Base-by-base conservation (phyloP, 2,113 vertebrate genomes). In the Delphinus delphis region DNA sequence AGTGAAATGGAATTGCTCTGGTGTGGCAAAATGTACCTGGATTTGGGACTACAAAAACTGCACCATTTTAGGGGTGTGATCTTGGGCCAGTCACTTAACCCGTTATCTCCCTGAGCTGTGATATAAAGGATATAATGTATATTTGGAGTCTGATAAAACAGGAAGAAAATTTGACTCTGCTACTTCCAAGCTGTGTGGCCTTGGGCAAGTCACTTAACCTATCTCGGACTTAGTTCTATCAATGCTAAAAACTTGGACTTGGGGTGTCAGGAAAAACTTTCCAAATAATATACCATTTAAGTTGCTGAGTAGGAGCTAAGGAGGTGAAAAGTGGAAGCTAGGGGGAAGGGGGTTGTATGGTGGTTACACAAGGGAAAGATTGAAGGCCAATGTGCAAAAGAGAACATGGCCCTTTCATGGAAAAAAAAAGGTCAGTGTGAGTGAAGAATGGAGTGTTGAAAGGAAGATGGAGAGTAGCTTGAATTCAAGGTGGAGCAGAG, bases 171-270 rank as follows among this genome's bases (percentile, higher is more conserved):
- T 85, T 68, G 81, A 93, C 26, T 95, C 55, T 95, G 83, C 44
- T 33, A 26, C 28, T 93, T 82, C n/a, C 12, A 58, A 89, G 9
- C 21, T 92, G 55, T 84, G 86, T 53, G 65, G 31, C 41, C 62
- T 85, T 86, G 55, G 63, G 55, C 67, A 79, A 60, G 12, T 65
- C 68, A 65, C 31, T 88, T 80, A 84, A 23, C 28, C 65, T 92
- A 74, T 86, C 67, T 90, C 50, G 86, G 26, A 41, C 31, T 90
- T 80, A 90, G 25, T 83, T 96, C 68, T 95, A 58, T 89, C 80
- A 90, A 80, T 20, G 90, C 23, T 53, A 70, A 83, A 77, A 90
- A 53, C 8, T 31, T 82, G 81, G 83, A 83, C 4, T 74, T 93
- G 44, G 50, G 79, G 10, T 58, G n/a, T 81, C 18, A 90, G 18